Percentiles rank a stretch among this genome's conserved stretches.
These are phyloP conservation scores for Argyrosomus japonicus DNA, from an alignment of 2,113 vertebrate species.

Conservation along the genomic window DNA sequence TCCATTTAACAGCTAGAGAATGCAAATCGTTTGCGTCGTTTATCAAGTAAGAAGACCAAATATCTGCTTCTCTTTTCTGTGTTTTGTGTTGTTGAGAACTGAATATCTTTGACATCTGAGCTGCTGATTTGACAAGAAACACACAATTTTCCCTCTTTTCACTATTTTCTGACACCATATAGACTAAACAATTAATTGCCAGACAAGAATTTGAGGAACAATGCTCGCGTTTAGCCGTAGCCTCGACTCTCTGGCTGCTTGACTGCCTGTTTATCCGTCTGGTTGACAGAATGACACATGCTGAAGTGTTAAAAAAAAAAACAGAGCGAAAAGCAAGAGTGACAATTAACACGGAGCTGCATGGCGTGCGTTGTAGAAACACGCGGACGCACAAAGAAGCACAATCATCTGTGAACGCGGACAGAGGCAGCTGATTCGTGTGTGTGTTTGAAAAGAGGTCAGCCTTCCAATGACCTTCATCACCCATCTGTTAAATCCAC, in stretches of 20 bases:
- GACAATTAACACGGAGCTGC: not conserved
- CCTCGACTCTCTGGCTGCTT: conserved; percentile 7
- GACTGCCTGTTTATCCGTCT: conserved; percentile 17
- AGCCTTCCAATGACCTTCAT: conserved; percentile 60
- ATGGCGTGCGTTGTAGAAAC: not conserved
- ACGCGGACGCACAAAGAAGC: not conserved
- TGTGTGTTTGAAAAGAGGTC: conserved; percentile 43
- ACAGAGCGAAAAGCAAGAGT: not conserved
- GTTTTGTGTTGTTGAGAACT: not conserved
- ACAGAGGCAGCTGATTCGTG: not conserved
- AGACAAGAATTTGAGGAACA: not conserved
- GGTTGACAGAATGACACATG: conserved; percentile 24
- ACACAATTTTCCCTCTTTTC: not conserved
- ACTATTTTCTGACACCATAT: not conserved
- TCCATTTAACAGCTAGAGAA: not conserved
- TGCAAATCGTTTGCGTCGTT: not conserved
- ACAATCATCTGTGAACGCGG: too few relatives aligned
- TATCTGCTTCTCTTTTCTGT: not conserved
- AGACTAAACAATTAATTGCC: not conserved
- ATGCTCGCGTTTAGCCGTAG: not conserved
- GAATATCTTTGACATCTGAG: not conserved
- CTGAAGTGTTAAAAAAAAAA: conserved; percentile 12
- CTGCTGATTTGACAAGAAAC: not conserved
- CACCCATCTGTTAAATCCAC: conserved; percentile 55
- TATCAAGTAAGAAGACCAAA: too few relatives aligned